Evolutionary conservation across 53 echinoderm and acorn worm species (phyloP).

Genomic region (Zoroaster sp.): DNA sequence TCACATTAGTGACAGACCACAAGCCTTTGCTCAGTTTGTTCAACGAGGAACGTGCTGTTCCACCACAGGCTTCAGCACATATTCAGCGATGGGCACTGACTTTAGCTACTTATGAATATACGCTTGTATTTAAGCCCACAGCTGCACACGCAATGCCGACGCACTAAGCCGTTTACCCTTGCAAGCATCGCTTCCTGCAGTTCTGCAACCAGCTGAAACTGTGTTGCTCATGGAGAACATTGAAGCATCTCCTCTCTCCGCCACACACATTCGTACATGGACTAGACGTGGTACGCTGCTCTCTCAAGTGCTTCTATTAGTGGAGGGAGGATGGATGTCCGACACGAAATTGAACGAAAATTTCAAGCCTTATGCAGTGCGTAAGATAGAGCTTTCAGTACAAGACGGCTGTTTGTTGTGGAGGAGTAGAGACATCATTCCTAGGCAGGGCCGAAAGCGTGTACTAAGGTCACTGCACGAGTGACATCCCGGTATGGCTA

Average conservation of each 20-base stretch:
- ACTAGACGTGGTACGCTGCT: slow-evolving; percentile 52
- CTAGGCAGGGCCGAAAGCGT: slow-evolving; percentile 1
- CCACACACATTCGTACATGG: no score
- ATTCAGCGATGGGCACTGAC: no score
- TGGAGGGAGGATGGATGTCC: slow-evolving; percentile 38
- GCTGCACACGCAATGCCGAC: slow-evolving; percentile 60
- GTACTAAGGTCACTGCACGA: slow-evolving; percentile 50
- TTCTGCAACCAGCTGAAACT: slow-evolving; percentile 48
- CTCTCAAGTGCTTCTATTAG: slow-evolving; percentile 9
- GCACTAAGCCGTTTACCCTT: slow-evolving; percentile 64
- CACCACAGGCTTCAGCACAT: slow-evolving; percentile 41
- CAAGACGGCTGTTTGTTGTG: slow-evolving; percentile 61
- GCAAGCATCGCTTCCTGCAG: not conserved
- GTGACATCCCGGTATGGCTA: slow-evolving; percentile 36
- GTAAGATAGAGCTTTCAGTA: slow-evolving; percentile 33
- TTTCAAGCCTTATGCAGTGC: slow-evolving; percentile 19
- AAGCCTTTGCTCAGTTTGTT: slow-evolving; percentile 58
- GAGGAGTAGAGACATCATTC: slow-evolving; percentile 24
- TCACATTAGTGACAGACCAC: slow-evolving; percentile 61
- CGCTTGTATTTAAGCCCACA: slow-evolving; percentile 24
- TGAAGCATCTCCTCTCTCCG: slow-evolving; percentile 51
- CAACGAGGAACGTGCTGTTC: slow-evolving; percentile 25
- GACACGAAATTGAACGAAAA: slow-evolving; percentile 10
- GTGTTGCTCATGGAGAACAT: slow-evolving; percentile 46
- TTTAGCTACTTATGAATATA: slow-evolving; percentile 60